Percentiles rank a stretch among this genome's conserved stretches.
phyloP scores from a whole-genome alignment of 1,140 invertebrate genomes.

The Drosophila ogumai region DNA sequence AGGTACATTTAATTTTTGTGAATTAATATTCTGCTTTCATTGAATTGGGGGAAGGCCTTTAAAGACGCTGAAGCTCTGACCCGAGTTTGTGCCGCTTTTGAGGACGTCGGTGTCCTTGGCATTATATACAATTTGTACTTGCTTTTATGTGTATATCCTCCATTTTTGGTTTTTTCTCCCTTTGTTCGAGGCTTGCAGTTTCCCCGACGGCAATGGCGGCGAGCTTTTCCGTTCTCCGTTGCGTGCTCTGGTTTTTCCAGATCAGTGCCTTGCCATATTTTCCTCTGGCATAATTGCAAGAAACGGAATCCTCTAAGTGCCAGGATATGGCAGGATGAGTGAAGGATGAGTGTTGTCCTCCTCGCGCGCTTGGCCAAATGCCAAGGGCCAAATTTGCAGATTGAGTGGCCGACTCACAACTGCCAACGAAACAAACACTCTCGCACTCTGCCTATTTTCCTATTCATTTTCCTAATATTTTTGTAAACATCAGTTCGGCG shows the following conservation, averaged over 20 bases:
- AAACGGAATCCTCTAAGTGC: slow-evolving; percentile 35
- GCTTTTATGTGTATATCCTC: slow-evolving; percentile 40
- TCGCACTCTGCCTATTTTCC: slow-evolving; percentile 2
- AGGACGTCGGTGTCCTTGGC: slow-evolving; percentile 41
- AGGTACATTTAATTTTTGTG: slow-evolving; percentile 40
- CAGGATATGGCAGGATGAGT: slow-evolving; percentile 35
- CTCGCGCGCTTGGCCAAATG: slow-evolving; percentile 40
- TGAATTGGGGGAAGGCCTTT: slow-evolving; percentile 19
- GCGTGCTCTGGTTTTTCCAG: slow-evolving; percentile 58
- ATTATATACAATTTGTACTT: slow-evolving; percentile 51
- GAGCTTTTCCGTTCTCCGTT: slow-evolving; percentile 6
- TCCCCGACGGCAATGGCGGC: slow-evolving; percentile 20
- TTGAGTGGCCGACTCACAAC: slow-evolving; percentile 32
- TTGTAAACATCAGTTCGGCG: slow-evolving; percentile 23
- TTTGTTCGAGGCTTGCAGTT: slow-evolving; percentile 24
- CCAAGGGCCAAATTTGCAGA: slow-evolving; percentile 30
- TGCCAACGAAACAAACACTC: slow-evolving; percentile 15
- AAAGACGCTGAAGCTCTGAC: slow-evolving; percentile 18
- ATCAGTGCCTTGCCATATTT: slow-evolving; percentile 53
- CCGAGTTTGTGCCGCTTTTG: slow-evolving; percentile 12
- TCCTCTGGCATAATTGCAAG: slow-evolving; percentile 50
- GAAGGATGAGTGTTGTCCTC: slow-evolving; percentile 12
- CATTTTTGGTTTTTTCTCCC: slow-evolving; percentile 3
- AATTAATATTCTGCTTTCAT: slow-evolving; percentile 30
- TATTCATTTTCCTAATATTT: slow-evolving; percentile 22